A percentile compares a stretch with the other conserved stretches of the same genome.
Conservation (phyloP, 2,888 invertebrate genomes). For the Quadriops clusia region DNA sequence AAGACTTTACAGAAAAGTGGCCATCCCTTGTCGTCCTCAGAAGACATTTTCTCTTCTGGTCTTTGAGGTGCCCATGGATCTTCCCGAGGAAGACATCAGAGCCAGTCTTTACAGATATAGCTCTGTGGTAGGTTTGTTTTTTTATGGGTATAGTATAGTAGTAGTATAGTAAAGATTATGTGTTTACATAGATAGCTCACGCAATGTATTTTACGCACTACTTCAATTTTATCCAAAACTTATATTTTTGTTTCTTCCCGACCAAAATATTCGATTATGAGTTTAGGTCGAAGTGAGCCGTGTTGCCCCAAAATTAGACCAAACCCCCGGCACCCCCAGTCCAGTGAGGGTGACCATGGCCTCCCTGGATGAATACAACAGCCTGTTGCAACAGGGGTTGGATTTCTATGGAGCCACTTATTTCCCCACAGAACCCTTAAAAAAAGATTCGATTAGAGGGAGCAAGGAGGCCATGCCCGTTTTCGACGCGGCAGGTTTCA, state of each 20-base stretch:
- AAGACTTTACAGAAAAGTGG: constrained; percentile 73
- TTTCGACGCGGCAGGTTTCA: constrained; percentile 76
- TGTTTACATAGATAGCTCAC: constrained; percentile 1
- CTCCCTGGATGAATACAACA: constrained; percentile 64
- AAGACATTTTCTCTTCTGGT: constrained; percentile 79
- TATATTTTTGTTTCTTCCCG: neutral
- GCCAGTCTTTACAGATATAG: constrained; percentile 53
- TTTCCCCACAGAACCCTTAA: constrained; percentile 66
- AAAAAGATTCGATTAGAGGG: constrained; percentile 48
- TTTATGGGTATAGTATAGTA: constrained; percentile 5
- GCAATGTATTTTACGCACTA: neutral
- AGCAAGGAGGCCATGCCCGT: constrained; percentile 52
- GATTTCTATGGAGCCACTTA: constrained; percentile 83
- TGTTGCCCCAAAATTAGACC: constrained; percentile 40
- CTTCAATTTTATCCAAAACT: neutral
- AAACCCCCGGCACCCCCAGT: constrained; percentile 46
- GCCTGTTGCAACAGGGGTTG: constrained; percentile 68
- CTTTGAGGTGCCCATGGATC: constrained; percentile 70
- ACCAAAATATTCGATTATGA: neutral
- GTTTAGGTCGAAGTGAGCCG: constrained; percentile 57
- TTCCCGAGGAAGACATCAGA: constrained; percentile 75
- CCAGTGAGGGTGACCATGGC: constrained; percentile 64
- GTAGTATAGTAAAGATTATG: neutral
- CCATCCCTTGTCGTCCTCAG: constrained; percentile 76
- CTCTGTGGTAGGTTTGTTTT: constrained; percentile 45